phyloP scores from a whole-genome alignment of 2,888 invertebrate genomes.

The Cephalotes varians region DNA sequence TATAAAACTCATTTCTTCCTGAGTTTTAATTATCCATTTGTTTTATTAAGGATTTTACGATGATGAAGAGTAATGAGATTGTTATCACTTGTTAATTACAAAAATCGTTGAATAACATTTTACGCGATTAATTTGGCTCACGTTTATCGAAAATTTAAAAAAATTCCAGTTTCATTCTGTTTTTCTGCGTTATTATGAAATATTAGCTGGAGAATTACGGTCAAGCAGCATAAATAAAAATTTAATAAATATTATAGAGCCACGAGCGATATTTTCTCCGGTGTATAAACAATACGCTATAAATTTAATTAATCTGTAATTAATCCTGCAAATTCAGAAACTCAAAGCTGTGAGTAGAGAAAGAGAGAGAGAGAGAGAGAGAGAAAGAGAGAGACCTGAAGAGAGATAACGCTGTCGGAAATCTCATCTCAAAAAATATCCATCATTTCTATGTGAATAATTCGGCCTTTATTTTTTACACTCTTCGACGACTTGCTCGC shows the following conservation, averaged over 20 bases:
- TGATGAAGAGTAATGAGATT: conserved; percentile 15
- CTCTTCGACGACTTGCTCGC: background rate
- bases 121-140: conserved; percentile 23
- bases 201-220: background rate
- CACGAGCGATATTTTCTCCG: background rate
- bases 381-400: background rate
- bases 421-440: conserved; percentile 47
- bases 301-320: conserved; percentile 25
- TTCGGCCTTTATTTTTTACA: conserved; percentile 16
- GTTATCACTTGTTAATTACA: conserved; percentile 29
- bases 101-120: conserved; percentile 9
- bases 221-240: conserved; percentile 19
- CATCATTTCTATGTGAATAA: conserved; percentile 40
- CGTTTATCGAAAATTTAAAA: background rate
- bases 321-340: conserved; percentile 20
- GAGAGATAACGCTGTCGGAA: conserved; percentile 3
- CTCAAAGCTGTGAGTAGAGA: background rate
- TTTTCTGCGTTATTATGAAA: conserved; percentile 13
- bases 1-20: background rate
- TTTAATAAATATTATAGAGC: conserved; percentile 9
- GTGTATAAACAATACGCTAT: background rate
- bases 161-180: background rate
- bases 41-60: conserved; percentile 14
- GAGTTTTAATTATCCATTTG: conserved; percentile 16
- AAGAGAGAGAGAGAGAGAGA: background rate